A percentile compares a stretch with the other conserved stretches of the same genome.
phyloP scores from a whole-genome alignment of 2,888 invertebrate species.

The Brachyptera putata region DNA sequence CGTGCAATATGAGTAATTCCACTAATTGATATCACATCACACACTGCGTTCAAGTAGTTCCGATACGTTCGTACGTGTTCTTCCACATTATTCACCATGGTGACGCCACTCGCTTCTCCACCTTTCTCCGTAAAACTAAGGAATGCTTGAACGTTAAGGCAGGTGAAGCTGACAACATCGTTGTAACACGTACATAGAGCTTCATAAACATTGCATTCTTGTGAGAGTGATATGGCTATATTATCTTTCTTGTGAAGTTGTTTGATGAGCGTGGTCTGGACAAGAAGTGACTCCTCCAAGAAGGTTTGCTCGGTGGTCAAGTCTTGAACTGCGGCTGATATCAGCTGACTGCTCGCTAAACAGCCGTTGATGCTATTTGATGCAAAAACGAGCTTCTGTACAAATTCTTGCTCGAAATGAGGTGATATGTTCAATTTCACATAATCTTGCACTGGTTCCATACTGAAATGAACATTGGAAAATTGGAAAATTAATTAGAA shows the following conservation, averaged over 20 bases:
- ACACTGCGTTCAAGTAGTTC: conserved; percentile 65
- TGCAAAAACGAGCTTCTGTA: conserved; percentile 27
- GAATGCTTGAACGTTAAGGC: conserved; percentile 56
- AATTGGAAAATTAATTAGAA: too few relatives aligned
- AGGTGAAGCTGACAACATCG: conserved; percentile 64
- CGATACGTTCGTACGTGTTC: conserved; percentile 68
- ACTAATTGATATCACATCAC: conserved; percentile 67
- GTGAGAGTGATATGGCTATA: conserved; percentile 25
- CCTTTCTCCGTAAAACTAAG: conserved; percentile 65
- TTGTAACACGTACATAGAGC: conserved; percentile 61
- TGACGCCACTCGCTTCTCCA: conserved; percentile 61
- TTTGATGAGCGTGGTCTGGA: conserved; percentile 59
- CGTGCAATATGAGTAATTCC: conserved; percentile 64
- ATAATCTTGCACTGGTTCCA: not conserved
- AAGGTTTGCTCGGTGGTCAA: conserved; percentile 51
- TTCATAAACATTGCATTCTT: conserved; percentile 59
- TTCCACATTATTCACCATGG: conserved; percentile 64
- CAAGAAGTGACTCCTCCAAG: conserved; percentile 62
- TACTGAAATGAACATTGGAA: not conserved
- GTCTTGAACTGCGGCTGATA: conserved; percentile 28
- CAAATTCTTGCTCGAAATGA: not conserved
- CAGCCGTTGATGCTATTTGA: conserved; percentile 27
- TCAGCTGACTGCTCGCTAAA: not conserved
- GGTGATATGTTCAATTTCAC: not conserved
- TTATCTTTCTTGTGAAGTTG: conserved; percentile 60